Base-by-base conservation (phyloP, 2,888 invertebrate genomes). In the Pediacus dermestoides region DNA sequence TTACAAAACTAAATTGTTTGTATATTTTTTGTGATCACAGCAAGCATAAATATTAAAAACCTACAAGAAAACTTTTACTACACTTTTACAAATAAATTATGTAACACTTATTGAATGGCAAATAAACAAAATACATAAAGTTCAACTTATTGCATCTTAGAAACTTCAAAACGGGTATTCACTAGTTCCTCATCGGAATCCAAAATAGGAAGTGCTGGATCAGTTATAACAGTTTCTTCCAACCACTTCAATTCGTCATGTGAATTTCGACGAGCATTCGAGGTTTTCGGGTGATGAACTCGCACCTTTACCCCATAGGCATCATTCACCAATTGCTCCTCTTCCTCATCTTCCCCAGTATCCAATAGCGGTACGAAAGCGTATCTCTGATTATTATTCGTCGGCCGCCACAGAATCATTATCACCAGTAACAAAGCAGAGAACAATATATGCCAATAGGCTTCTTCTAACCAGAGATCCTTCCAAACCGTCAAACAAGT, bases 331-430 rank as follows among this genome's bases (percentile, higher is more conserved):
- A 88, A 82, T 53, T 86, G 83, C 58, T 89, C 89, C 34, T 83
- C 87, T 26, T 84, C 82, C 32, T 50, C 50, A 67, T 82, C 82
- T 33, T 84, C 83, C 30, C 83, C 85, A 45, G 86, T 88, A 53
- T 89, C 95, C 9, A 94, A 72, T 16, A 95, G 77, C 28, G 94
- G 93, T 1, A 92, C 91, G 72, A 95, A 95, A 2, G 95, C 94
- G 70, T 84, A 90, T 57, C 92, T 78, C 71, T 94, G 94, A 72
- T 94, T 95, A 70, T 95, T 95, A 66, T 89, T 90, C 10, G 92
- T 91, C 3, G 95, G 95, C 50, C 95, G 76, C 94, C 94, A 95
- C 45, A 95, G 76, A 46, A 95, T 79, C 89, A 95, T 94, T 53
- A 96, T 95, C 16, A 89, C 89, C 21, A 88, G 71, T 13, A 96